These are phyloP conservation scores for Tenthredo amoena DNA, from an alignment of 2,888 invertebrate genomes.

Conservation along the genomic window DNA sequence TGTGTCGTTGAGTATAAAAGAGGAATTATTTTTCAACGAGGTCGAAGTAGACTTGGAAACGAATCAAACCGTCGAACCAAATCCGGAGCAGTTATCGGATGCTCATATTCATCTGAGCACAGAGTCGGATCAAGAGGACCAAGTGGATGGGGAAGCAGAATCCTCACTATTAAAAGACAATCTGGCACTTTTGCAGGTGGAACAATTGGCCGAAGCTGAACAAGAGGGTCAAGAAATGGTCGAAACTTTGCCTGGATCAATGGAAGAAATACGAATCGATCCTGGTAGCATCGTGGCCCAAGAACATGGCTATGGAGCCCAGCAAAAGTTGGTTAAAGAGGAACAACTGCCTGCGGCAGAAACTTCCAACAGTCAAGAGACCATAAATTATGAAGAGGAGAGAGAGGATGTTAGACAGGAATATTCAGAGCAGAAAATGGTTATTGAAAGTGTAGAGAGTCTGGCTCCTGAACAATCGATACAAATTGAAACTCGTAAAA, in stretches of 20 bases:
- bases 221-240: constrained; percentile 3
- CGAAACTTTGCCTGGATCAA: constrained; percentile 40
- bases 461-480: constrained; percentile 36
- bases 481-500: constrained; percentile 65
- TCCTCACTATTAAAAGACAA: constrained; percentile 70
- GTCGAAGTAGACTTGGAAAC: constrained; percentile 71
- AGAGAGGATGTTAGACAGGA: constrained; percentile 35
- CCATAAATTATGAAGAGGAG: neutral
- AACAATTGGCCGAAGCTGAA: constrained; percentile 66
- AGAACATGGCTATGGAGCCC: constrained; percentile 43
- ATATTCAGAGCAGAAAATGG: neutral
- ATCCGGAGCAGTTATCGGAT: neutral
- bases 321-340: neutral
- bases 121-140: constrained; percentile 57
- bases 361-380: neutral
- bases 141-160: constrained; percentile 60
- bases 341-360: neutral
- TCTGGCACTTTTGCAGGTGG: constrained; percentile 69
- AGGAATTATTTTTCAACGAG: constrained; percentile 74
- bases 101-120: constrained; percentile 53
- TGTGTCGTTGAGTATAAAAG: constrained; percentile 70
- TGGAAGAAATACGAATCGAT: neutral
- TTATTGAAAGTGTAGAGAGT: neutral
- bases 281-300: constrained; percentile 21
- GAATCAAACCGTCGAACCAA: constrained; percentile 58